These are phyloP conservation scores for Pagetopsis macropterus DNA, from an alignment of 2,797 vertebrate genomes.

Conservation along the genomic window DNA sequence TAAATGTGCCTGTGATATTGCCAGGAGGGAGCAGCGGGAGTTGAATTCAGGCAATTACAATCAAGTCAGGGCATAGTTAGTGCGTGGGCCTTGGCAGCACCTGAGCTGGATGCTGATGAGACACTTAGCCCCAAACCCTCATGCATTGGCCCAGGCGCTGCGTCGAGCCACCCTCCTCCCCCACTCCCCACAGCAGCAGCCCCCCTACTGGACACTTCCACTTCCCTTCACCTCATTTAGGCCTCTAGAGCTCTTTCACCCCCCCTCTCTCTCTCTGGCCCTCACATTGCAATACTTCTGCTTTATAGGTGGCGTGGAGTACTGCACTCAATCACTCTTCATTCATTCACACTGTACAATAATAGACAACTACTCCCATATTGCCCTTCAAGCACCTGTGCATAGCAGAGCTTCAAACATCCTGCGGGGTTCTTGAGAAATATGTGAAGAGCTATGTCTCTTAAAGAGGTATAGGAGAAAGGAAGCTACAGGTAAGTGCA, in stretches of 20 bases:
- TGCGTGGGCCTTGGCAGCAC: constrained; percentile 93
- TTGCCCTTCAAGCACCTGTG: constrained; percentile 74
- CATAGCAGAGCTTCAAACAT: constrained; percentile 62
- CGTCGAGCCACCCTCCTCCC: constrained; percentile 44
- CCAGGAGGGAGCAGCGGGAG: constrained; percentile 99
- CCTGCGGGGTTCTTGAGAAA: constrained; percentile 52
- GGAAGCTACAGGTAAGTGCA: constrained; percentile 23
- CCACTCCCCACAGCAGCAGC: constrained; percentile 69
- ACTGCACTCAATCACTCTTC: constrained; percentile 82
- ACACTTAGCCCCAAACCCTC: constrained; percentile 97
- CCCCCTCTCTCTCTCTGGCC: constrained; percentile 60
- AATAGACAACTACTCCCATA: constrained; percentile 71
- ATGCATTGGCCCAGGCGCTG: constrained; percentile 93
- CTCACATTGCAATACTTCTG: constrained; percentile 78
- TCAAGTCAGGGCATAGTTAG: constrained; percentile 99
- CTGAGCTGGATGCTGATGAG: constrained; percentile 99
- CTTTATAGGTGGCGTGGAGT: constrained; percentile 75
- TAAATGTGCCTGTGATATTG: constrained; percentile 99
- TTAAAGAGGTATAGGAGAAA: neutral
- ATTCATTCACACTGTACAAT: constrained; percentile 78
- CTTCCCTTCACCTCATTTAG: constrained; percentile 78
- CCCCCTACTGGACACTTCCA: constrained; percentile 83
- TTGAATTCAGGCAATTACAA: constrained; percentile 99
- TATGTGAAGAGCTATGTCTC: constrained; percentile 52
- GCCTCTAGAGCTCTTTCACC: constrained; percentile 68